phyloP scores from a whole-genome alignment of 2,888 invertebrate genomes.

The Blastobasis adustella region DNA sequence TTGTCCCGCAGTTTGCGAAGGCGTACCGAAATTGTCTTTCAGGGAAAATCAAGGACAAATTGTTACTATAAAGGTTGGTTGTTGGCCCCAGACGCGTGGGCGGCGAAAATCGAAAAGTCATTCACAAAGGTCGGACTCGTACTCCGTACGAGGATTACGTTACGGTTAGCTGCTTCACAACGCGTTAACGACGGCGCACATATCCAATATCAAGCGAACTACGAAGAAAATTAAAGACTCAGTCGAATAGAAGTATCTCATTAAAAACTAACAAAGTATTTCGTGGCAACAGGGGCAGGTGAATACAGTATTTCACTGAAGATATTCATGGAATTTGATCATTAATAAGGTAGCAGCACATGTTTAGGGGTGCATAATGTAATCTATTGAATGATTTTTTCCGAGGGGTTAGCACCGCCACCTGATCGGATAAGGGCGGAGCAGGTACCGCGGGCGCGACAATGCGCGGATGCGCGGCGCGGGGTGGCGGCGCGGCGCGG shows the following conservation, averaged over 20 bases:
- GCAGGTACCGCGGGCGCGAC: conserved; percentile 52
- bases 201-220: not conserved
- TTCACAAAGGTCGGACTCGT: not conserved
- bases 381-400: conserved; percentile 25
- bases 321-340: conserved; percentile 43
- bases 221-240: conserved; percentile 16
- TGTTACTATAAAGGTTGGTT: conserved; percentile 44
- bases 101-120: conserved; percentile 14
- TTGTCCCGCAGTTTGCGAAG: conserved; percentile 42
- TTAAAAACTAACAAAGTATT: conserved; percentile 31
- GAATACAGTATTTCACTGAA: conserved; percentile 46
- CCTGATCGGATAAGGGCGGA: conserved; percentile 51
- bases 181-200: not conserved
- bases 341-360: conserved; percentile 25
- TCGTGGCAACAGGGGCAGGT: conserved; percentile 52
- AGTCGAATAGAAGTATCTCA: conserved; percentile 34
- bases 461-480: conserved; percentile 12
- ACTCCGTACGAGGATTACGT: no score
- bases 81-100: conserved; percentile 29
- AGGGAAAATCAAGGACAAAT: conserved; percentile 48
- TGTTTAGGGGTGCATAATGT: conserved; percentile 54
- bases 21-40: conserved; percentile 55
- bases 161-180: no score
- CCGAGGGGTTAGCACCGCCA: conserved; percentile 39
- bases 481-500: conserved; percentile 28